Evolutionary conservation across 2,797 vertebrate species (phyloP).

Genomic region (Carcharodon carcharias): DNA sequence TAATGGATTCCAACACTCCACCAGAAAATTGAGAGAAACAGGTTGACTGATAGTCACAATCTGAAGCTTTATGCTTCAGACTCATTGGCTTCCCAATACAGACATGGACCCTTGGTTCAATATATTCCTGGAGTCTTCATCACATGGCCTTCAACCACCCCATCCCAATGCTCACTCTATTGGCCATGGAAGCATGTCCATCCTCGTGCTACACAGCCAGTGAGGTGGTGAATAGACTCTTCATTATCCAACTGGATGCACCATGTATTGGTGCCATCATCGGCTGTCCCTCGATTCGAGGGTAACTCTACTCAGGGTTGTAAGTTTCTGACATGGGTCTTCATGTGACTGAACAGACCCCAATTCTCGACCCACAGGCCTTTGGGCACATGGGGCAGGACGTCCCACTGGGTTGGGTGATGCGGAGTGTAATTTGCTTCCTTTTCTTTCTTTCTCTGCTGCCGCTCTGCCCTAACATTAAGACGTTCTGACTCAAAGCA

Average conservation of each 20-base stretch:
- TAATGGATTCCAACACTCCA: not conserved
- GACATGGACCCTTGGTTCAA: not conserved
- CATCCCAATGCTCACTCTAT: not conserved
- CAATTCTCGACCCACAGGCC: not conserved
- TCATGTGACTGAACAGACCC: not conserved
- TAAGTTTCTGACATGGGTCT: not conserved
- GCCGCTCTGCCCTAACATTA: not conserved
- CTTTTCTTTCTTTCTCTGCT: not conserved
- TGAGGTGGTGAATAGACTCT: not conserved
- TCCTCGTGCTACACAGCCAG: not conserved
- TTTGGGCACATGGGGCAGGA: not conserved
- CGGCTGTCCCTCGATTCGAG: too few species aligned
- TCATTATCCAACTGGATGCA: not conserved
- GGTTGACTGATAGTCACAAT: not conserved
- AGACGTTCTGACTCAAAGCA: not conserved
- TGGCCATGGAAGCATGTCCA: not conserved
- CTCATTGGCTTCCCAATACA: not conserved
- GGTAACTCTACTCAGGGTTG: not conserved
- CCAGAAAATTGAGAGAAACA: not conserved
- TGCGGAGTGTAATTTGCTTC: not conserved
- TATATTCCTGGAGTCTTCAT: not conserved
- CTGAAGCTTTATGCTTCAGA: not conserved
- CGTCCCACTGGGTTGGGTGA: not conserved
- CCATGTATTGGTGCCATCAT: not conserved
- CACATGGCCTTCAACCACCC: not conserved